Evolutionary conservation across 2,113 vertebrate genomes (phyloP).

Genomic region (Cygnus atratus): DNA sequence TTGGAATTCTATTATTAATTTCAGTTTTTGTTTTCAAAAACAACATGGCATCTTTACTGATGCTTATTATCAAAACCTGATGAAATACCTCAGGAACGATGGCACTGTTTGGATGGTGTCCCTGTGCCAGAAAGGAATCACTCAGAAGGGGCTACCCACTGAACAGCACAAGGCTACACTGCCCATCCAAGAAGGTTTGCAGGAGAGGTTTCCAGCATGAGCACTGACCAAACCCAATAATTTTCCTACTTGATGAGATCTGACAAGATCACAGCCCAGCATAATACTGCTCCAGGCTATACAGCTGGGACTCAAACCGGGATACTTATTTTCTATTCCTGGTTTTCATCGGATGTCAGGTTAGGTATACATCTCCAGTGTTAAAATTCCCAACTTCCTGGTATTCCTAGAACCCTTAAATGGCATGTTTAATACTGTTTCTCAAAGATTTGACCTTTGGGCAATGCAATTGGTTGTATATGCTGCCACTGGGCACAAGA

Average conservation of each 20-base stretch:
- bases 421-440: not conserved
- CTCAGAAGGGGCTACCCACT: not conserved
- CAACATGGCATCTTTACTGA: not conserved
- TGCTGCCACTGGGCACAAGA: not conserved
- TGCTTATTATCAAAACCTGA: not conserved
- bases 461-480: not conserved
- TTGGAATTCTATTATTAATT: not conserved
- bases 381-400: not conserved
- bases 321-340: not conserved
- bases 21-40: not conserved
- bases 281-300: constrained; percentile 14
- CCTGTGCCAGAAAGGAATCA: not conserved
- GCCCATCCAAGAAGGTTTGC: not conserved
- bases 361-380: not conserved
- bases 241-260: constrained; percentile 45
- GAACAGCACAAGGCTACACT: not conserved
- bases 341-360: not conserved
- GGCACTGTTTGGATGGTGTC: not conserved
- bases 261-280: constrained; percentile 53
- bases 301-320: constrained; percentile 52
- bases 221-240: not conserved
- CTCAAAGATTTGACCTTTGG: constrained; percentile 8
- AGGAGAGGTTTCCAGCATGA: not conserved
- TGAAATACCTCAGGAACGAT: not conserved
- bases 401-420: not conserved